Percentiles rank a stretch among this genome's conserved stretches.
These are phyloP conservation scores for Toxotes jaculatrix DNA, from an alignment of 2,113 vertebrate genomes.

Conservation along the genomic window DNA sequence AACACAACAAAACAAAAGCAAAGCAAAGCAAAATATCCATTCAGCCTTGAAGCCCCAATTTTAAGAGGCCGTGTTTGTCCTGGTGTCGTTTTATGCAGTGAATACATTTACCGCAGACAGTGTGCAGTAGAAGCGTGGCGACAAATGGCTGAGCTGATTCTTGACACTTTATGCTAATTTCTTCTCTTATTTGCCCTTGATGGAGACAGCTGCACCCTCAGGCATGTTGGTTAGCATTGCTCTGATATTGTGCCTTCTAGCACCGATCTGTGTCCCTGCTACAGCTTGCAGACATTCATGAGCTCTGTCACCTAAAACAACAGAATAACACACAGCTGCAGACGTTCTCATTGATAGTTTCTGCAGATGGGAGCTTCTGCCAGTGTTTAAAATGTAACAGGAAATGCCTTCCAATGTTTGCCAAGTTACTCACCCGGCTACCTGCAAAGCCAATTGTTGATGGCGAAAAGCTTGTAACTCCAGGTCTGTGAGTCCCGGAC, in stretches of 20 bases:
- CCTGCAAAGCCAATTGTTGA: background rate
- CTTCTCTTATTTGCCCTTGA: constrained; percentile 54
- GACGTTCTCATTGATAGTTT: constrained; percentile 28
- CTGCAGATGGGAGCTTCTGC: background rate
- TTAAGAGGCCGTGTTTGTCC: background rate
- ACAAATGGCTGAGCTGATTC: constrained; percentile 37
- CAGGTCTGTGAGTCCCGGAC: background rate
- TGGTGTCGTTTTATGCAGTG: background rate
- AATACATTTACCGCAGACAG: constrained; percentile 18
- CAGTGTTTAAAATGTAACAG: background rate
- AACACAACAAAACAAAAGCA: background rate
- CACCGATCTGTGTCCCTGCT: constrained; percentile 6
- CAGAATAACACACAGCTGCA: background rate
- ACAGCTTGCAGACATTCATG: constrained; percentile 24
- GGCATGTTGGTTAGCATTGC: constrained; percentile 28
- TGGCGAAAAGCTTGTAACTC: background rate
- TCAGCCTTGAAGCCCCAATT: constrained; percentile 8
- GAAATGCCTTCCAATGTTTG: background rate
- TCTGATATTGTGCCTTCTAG: constrained; percentile 29
- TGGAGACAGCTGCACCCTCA: constrained; percentile 57
- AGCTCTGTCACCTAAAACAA: constrained; percentile 19
- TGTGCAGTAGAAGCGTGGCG: background rate
- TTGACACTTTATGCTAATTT: constrained; percentile 61
- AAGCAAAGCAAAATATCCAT: background rate
- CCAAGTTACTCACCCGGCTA: background rate